Conservation (phyloP, 2,797 vertebrate genomes). For the Labroides dimidiatus region DNA sequence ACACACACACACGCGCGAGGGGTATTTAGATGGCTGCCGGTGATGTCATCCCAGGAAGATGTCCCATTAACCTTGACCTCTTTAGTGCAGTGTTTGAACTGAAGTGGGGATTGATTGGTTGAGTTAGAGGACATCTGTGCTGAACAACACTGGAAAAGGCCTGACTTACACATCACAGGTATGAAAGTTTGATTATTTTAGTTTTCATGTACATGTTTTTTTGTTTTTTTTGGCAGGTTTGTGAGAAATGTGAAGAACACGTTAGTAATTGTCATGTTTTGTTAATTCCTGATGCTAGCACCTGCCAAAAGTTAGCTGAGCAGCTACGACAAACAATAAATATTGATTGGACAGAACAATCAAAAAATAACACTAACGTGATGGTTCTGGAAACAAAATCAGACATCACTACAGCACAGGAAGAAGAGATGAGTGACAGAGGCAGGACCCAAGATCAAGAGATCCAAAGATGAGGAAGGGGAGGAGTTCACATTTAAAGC, state of each 20-base stretch:
- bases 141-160: constrained; percentile 6
- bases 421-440: constrained; percentile 17
- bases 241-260: constrained; percentile 26
- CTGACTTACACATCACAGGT: neutral
- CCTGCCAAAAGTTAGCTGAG: constrained; percentile 58
- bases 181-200: constrained; percentile 28
- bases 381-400: constrained; percentile 43
- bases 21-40: constrained; percentile 18
- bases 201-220: neutral
- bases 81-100: constrained; percentile 35
- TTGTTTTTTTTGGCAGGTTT: constrained; percentile 31
- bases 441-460: constrained; percentile 6
- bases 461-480: neutral
- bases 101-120: constrained; percentile 16
- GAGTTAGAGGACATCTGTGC: constrained; percentile 16
- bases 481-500: constrained; percentile 18
- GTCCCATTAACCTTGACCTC: constrained; percentile 37
- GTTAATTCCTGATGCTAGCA: constrained; percentile 54
- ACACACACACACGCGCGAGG: neutral
- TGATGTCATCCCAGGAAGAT: constrained; percentile 46
- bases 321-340: constrained; percentile 48
- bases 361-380: constrained; percentile 48
- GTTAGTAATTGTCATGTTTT: constrained; percentile 50
- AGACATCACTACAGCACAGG: constrained; percentile 35
- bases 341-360: constrained; percentile 52